Evolutionary conservation across 2,113 vertebrate species (phyloP).

Genomic region (Grus americana): DNA sequence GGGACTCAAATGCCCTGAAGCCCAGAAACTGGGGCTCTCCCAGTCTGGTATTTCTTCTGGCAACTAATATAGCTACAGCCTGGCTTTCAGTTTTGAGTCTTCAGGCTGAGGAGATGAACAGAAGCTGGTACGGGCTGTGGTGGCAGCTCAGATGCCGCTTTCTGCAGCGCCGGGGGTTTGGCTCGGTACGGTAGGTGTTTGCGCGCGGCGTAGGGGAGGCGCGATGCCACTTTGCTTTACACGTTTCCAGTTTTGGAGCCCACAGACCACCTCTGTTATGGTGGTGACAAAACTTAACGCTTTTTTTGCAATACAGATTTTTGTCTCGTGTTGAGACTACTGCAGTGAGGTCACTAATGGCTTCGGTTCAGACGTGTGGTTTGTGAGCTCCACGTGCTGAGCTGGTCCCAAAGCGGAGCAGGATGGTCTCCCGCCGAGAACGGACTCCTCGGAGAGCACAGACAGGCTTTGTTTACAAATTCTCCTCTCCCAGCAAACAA

Average conservation of each 20-base stretch:
- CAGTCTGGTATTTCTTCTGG: neutral
- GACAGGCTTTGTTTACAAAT: neutral
- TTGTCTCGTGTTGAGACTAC: neutral
- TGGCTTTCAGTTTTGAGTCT: neutral
- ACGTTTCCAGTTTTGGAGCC: neutral
- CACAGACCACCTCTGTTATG: fast-evolving
- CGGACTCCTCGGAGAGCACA: neutral
- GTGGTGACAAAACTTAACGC: fast-evolving
- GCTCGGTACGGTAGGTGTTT: neutral
- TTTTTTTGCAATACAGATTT: fast-evolving
- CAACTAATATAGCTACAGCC: neutral
- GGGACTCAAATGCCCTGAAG: neutral
- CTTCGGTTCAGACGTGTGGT: neutral
- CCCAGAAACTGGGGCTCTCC: neutral
- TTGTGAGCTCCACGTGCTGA: neutral
- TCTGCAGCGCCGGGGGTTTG: neutral
- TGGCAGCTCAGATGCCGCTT: neutral
- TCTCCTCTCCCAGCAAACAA: slow-evolving; percentile 11
- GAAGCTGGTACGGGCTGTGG: neutral
- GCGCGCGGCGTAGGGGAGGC: fast-evolving
- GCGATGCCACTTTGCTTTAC: neutral
- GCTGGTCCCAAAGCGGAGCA: neutral
- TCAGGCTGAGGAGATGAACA: neutral
- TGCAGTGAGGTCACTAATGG: neutral
- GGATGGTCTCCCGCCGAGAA: neutral